Evolutionary conservation across 2,113 vertebrate species (phyloP), one percentile per base, ranked within the genome.

Genomic region (Sinocyclocheilus rhinocerous): DNA sequence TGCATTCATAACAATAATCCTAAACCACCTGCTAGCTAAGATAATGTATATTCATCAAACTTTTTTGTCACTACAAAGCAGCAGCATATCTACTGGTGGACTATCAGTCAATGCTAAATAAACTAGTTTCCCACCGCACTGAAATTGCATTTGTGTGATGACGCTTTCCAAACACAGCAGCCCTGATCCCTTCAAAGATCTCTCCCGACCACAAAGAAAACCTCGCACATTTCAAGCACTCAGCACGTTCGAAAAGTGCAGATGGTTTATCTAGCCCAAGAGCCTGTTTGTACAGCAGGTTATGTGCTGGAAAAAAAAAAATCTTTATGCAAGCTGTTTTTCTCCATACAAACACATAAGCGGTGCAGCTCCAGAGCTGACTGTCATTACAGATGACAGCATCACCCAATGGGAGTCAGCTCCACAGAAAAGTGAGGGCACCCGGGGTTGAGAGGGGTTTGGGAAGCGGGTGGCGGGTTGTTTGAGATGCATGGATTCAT

Each of bases 201-300:
- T 15, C 26, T 29, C 24, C 42, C 4, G 20, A 16, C 63, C 33
- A n/a, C 42, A 85, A 87, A 87, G 88, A 87, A 90, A 90, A 89
- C 86, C 82, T 87, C 77, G 84, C 79, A 80, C 86, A 45, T 94
- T 91, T 90, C 89, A 89, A 89, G 89, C 80, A 80, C 76, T 94
- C 91, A 91, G 92, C 92, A 88, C 86, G 90, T 85, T 90, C 59
- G 88, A 84, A 81, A 85, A 82, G 84, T 73, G 81, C 85, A n/a
- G 67, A 86, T 15, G 80, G 77, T 83, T 39, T 76, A 85, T 78
- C 88, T 81, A 72, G 61, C 22, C 75, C 45, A 45, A 77, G 50
- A 85, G 59, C 45, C 61, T 88, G 88, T 89, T 89, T 87, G 65
- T 52, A 88, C 89, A 91, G 87, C 84, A 88, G 89, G 89, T 86